These are phyloP conservation scores for Apodemia hepburni DNA, from an alignment of 2,888 invertebrate species.

Conservation along the genomic window DNA sequence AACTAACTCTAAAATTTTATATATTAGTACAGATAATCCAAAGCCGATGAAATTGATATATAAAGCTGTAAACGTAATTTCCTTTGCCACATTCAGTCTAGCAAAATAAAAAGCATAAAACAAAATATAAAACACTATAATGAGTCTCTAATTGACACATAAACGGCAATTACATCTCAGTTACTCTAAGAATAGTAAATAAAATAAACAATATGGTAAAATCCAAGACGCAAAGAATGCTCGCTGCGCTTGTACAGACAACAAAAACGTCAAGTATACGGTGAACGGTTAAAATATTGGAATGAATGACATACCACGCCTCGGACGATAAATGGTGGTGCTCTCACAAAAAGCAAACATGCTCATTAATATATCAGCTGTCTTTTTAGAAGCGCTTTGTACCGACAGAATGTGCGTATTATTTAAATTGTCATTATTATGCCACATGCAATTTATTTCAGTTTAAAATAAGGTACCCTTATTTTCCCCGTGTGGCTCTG, in stretches of 20 bases:
- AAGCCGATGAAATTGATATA: neutral
- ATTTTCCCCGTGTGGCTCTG: neutral
- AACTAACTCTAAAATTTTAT: no score
- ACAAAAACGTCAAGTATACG: slow-evolving; percentile 67
- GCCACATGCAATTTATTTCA: slow-evolving; percentile 24
- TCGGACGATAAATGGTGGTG: slow-evolving; percentile 74
- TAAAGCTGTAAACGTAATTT: slow-evolving; percentile 14
- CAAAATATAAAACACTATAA: neutral
- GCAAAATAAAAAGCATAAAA: slow-evolving; percentile 3
- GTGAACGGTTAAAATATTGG: slow-evolving; percentile 76
- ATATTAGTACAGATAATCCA: no score
- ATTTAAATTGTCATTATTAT: slow-evolving; percentile 34
- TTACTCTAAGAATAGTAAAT: slow-evolving; percentile 15
- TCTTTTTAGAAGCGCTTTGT: slow-evolving; percentile 70
- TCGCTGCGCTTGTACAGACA: slow-evolving; percentile 59
- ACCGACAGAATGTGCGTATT: slow-evolving; percentile 46
- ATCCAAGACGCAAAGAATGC: slow-evolving; percentile 48
- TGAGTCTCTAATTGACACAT: slow-evolving; percentile 12
- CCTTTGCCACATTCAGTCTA: neutral
- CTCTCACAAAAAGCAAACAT: slow-evolving; percentile 73
- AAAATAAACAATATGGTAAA: slow-evolving; percentile 18
- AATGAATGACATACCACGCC: slow-evolving; percentile 79
- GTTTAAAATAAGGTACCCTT: slow-evolving; percentile 11
- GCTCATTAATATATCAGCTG: slow-evolving; percentile 80
- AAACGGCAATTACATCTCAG: slow-evolving; percentile 13